Evolutionary conservation across 2,888 invertebrate genomes (phyloP), one percentile per base, ranked within the genome.

Genomic region (Chloroclystis v-ata): DNA sequence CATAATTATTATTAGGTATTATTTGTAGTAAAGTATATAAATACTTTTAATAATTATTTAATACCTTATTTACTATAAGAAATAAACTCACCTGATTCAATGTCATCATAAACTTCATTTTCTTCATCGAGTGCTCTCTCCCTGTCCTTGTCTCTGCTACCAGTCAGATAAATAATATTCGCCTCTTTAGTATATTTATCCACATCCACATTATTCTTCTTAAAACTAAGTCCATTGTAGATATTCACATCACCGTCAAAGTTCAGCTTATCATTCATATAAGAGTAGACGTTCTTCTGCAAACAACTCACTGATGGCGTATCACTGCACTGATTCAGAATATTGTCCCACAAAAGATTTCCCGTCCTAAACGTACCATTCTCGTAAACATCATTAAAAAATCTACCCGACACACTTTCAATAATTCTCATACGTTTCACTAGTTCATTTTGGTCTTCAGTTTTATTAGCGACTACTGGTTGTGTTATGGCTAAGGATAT

Each of bases 261-360:
- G 32, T 90, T 89, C 41, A 95, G 82, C 16, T 91, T 91, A 24
- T 90, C 89, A 57, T 93, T 91, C 52, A 95, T 76, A 64, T 93
- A 95, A n/a, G 89, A 82, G 65, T 92, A 93, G 25, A 95, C 91
- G 65, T 93, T 94, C 63, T 92, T 93, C 65, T 94, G 93, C 45
- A 95, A 91, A 71, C 95, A 95, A 56, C 91, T 90, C 65, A 93
- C 88, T 50, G 93, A 89, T 11, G 93, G 91, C 41, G 89, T 85
- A 8, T 81, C 83, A 35, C 89, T 89, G 69, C 95, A 95, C 66
- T 94, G 92, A 53, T 89, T 90, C 43, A 94, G 85, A 53, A 95
- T 89, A 48, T 91, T 91, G 59, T 91, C 91, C 95, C 95, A 95
- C 40, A 95, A 79, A 52, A 89, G 83, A 56, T 94, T 94, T 38